phyloP scores from a whole-genome alignment of 2,113 vertebrate species.

The Xiphophorus hellerii region DNA sequence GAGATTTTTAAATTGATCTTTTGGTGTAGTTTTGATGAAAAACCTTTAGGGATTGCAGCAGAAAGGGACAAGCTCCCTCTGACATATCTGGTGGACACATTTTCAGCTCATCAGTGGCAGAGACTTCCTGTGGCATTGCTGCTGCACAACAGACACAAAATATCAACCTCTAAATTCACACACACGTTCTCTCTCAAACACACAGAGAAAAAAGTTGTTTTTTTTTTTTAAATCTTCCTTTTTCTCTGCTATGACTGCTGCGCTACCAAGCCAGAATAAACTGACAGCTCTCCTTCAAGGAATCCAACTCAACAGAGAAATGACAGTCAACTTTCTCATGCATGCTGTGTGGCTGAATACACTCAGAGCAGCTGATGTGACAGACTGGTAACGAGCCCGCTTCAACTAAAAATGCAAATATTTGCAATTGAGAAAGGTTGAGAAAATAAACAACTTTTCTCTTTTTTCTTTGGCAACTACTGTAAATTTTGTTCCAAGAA shows the following conservation, averaged over 20 bases:
- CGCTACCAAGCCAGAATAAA: constrained; percentile 13
- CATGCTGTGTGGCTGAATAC: constrained; percentile 30
- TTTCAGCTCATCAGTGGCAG: constrained; percentile 25
- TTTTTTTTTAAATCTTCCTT: not conserved
- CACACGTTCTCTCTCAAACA: not conserved
- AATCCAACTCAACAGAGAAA: constrained; percentile 9
- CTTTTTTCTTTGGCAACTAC: not conserved
- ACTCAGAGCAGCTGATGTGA: constrained; percentile 8
- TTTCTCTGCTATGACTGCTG: constrained; percentile 13
- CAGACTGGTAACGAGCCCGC: not conserved
- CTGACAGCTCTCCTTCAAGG: constrained; percentile 25
- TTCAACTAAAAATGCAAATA: not conserved
- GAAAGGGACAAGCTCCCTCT: constrained; percentile 42
- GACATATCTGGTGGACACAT: constrained; percentile 27
- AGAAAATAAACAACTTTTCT: not conserved
- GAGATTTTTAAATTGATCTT: constrained; percentile 1
- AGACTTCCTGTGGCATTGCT: constrained; percentile 29
- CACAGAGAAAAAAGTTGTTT: not conserved
- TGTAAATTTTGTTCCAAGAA: not conserved
- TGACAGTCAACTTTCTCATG: constrained; percentile 22
- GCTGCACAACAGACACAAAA: constrained; percentile 24
- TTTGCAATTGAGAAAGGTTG: not conserved
- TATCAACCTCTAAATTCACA: constrained; percentile 27
- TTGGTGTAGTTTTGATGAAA: constrained; percentile 20
- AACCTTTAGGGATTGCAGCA: constrained; percentile 30